phyloP scores from a whole-genome alignment of 2,113 vertebrate genomes.

The Proterorhinus semilunaris region DNA sequence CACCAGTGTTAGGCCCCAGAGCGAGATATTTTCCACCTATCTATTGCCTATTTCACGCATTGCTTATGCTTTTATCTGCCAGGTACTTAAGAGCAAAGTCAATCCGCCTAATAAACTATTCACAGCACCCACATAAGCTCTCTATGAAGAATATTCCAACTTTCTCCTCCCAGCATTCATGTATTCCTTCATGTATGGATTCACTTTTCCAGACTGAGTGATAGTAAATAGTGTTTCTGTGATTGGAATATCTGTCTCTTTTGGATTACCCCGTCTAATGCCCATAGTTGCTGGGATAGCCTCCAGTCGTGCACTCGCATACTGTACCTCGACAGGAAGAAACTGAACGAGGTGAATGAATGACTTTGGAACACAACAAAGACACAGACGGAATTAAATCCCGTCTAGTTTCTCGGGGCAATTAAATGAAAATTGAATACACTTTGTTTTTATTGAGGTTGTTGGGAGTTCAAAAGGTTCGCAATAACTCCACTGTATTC shows the following conservation, averaged over 20 bases:
- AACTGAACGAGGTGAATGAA: background rate
- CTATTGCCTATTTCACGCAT: too few relatives aligned
- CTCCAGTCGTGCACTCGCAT: background rate
- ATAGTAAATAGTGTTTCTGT: background rate
- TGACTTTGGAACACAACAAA: conserved; percentile 5
- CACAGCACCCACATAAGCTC: too few relatives aligned
- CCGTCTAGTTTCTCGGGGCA: conserved; percentile 17
- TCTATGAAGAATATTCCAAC: too few relatives aligned
- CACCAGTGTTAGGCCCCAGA: too few relatives aligned
- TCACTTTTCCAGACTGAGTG: too few relatives aligned
- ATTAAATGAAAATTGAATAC: conserved; percentile 36
- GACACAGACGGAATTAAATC: background rate
- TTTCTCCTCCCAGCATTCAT: too few relatives aligned
- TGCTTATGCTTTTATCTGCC: too few relatives aligned
- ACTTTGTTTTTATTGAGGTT: conserved; percentile 31
- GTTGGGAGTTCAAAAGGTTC: conserved; percentile 40
- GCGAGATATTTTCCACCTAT: too few relatives aligned
- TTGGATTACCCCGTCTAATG: background rate
- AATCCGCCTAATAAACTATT: too few relatives aligned
- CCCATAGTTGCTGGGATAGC: background rate
- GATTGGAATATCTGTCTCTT: background rate
- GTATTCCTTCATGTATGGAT: too few relatives aligned
- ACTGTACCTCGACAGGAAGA: background rate
- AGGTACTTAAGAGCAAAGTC: too few relatives aligned
- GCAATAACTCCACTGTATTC: conserved; percentile 73